These are phyloP conservation scores for Tiliacea aurago DNA, from an alignment of 2,888 invertebrate species.

Conservation along the genomic window DNA sequence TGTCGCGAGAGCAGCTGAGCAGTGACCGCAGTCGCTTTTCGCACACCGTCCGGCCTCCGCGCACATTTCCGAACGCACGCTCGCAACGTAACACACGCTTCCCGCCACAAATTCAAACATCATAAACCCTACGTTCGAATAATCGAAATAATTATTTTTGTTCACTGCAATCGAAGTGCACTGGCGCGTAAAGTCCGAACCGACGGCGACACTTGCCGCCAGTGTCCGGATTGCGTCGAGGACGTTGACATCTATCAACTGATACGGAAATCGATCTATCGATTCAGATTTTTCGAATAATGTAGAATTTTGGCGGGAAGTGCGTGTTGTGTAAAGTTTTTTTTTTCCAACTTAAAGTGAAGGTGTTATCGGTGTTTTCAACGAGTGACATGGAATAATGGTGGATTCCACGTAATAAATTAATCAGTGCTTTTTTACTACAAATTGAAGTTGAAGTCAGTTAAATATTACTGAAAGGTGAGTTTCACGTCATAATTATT, in stretches of 20 bases:
- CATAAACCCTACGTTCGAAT: slow-evolving; percentile 74
- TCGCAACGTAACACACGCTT: slow-evolving; percentile 85
- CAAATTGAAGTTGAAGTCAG: slow-evolving; percentile 75
- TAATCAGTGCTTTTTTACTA: slow-evolving; percentile 79
- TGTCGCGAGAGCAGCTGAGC: slow-evolving; percentile 75
- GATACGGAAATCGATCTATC: slow-evolving; percentile 76
- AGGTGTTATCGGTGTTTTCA: slow-evolving; percentile 84
- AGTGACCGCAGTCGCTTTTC: slow-evolving; percentile 86
- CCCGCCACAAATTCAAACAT: slow-evolving; percentile 87
- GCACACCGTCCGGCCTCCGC: slow-evolving; percentile 86
- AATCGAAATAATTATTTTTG: slow-evolving; percentile 75
- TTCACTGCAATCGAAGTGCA: slow-evolving; percentile 83
- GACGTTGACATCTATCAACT: slow-evolving; percentile 84
- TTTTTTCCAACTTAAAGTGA: slow-evolving; percentile 76
- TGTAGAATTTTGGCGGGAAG: slow-evolving; percentile 82
- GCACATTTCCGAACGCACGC: slow-evolving; percentile 82
- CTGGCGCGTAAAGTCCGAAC: slow-evolving; percentile 83
- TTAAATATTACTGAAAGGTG: slow-evolving; percentile 80
- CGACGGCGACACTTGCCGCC: slow-evolving; percentile 79
- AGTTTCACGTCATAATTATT: slow-evolving; percentile 75
- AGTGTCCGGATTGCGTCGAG: slow-evolving; percentile 86
- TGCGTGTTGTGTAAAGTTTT: slow-evolving; percentile 79
- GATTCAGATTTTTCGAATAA: slow-evolving; percentile 79
- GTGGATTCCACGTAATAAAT: slow-evolving; percentile 85
- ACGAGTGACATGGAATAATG: slow-evolving; percentile 86